A percentile compares a stretch with the other conserved stretches of the same genome.
phyloP scores from a whole-genome alignment of 2,113 vertebrate species.

The Eudyptes chrysolophus region DNA sequence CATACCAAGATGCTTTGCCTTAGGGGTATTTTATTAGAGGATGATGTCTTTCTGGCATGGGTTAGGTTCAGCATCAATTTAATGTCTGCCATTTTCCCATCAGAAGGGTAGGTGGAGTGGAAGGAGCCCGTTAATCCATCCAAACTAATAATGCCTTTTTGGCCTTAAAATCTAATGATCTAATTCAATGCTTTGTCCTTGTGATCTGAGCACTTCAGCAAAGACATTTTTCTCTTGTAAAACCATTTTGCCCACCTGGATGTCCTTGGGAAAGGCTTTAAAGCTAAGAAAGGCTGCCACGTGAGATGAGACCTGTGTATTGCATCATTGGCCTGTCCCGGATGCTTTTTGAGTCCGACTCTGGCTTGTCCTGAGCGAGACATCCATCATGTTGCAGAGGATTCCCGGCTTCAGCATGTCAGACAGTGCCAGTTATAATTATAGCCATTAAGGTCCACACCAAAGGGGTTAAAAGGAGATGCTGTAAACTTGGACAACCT shows the following conservation, averaged over 20 bases:
- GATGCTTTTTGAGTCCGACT: background rate
- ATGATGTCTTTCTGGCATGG: background rate
- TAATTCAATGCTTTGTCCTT: background rate
- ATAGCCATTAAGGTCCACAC: conserved; percentile 64
- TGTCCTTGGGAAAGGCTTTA: background rate
- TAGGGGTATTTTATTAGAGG: background rate
- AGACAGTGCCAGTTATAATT: conserved; percentile 70
- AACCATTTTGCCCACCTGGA: background rate
- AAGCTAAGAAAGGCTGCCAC: background rate
- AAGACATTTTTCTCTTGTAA: background rate
- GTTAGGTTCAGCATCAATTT: background rate
- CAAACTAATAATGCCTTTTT: background rate
- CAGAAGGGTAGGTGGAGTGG: background rate
- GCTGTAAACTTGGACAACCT: conserved; percentile 75
- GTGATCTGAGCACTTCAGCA: background rate
- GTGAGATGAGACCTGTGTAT: background rate
- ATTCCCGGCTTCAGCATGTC: conserved; percentile 31
- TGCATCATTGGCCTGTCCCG: background rate
- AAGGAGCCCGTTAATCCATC: background rate
- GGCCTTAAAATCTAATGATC: conserved; percentile 7
- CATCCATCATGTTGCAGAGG: conserved; percentile 34
- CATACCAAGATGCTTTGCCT: background rate
- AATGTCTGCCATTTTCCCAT: background rate
- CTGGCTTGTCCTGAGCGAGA: background rate
- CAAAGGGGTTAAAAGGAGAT: conserved; percentile 75